These are phyloP conservation scores for Dynastes grantii DNA, from an alignment of 2,888 invertebrate genomes.

Conservation along the genomic window DNA sequence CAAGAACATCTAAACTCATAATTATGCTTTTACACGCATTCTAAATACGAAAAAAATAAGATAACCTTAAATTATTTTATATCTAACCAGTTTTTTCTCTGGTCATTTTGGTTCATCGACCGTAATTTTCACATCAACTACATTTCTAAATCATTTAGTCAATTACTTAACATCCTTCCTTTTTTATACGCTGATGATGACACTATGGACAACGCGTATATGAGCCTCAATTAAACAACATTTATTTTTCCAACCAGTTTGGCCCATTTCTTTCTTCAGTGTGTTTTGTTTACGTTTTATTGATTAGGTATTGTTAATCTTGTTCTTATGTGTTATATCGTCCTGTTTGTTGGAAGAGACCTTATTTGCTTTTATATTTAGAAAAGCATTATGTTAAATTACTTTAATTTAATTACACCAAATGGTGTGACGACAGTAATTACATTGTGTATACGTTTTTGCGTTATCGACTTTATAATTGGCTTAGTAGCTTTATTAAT, in stretches of 20 bases:
- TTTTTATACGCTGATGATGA: conserved; percentile 29
- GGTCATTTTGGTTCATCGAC: conserved; percentile 41
- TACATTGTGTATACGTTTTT: conserved; percentile 14
- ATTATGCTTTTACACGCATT: conserved; percentile 27
- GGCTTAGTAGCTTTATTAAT: conserved; percentile 42
- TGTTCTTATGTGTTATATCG: neutral
- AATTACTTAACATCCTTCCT: conserved; percentile 47
- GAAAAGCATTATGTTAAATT: conserved; percentile 30
- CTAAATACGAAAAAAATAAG: conserved; percentile 1
- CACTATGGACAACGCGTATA: conserved; percentile 1
- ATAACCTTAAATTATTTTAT: conserved; percentile 46
- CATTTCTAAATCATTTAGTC: conserved; percentile 40
- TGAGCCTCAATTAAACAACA: conserved; percentile 23
- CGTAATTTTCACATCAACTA: conserved; percentile 40
- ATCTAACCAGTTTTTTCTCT: conserved; percentile 26
- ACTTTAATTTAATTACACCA: conserved; percentile 37
- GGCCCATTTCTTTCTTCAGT: neutral
- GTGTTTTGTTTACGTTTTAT: conserved; percentile 9
- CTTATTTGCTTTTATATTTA: conserved; percentile 18
- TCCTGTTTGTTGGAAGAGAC: neutral
- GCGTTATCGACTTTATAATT: conserved; percentile 41
- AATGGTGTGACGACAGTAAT: conserved; percentile 32
- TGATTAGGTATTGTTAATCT: conserved; percentile 9
- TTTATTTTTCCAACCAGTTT: conserved; percentile 17
- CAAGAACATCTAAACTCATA: conserved; percentile 2